These are phyloP conservation scores for Argopecten irradians DNA, from an alignment of 1,140 invertebrate genomes.

Conservation along the genomic window DNA sequence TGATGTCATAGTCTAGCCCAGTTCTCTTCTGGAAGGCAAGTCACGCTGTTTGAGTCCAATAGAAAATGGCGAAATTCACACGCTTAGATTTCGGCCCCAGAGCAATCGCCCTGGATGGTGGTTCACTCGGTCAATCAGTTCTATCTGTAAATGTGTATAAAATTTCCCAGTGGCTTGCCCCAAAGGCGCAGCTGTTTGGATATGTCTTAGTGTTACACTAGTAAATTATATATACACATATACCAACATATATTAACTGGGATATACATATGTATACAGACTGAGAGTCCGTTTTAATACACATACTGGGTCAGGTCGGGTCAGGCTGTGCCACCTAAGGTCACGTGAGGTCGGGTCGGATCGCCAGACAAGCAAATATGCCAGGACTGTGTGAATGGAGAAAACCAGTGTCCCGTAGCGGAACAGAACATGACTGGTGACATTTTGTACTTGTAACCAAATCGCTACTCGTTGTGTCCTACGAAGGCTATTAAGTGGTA, in stretches of 20 bases:
- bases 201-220: background rate
- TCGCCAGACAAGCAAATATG: constrained; percentile 3
- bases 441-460: background rate
- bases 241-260: background rate
- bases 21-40: background rate
- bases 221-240: background rate
- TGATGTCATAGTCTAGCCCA: constrained; percentile 14
- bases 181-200: constrained; percentile 7
- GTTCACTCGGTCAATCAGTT: constrained; percentile 1
- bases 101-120: background rate
- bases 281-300: background rate
- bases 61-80: background rate
- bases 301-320: background rate
- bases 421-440: background rate
- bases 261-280: constrained; percentile 3
- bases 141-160: background rate
- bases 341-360: background rate
- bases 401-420: background rate
- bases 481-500: background rate
- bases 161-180: background rate
- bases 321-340: background rate
- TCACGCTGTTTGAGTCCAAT: background rate
- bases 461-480: background rate
- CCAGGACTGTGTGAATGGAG: background rate
- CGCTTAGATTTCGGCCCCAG: constrained; percentile 3